phyloP scores from a whole-genome alignment of 1,140 invertebrate genomes.

The Orius insidiosus region DNA sequence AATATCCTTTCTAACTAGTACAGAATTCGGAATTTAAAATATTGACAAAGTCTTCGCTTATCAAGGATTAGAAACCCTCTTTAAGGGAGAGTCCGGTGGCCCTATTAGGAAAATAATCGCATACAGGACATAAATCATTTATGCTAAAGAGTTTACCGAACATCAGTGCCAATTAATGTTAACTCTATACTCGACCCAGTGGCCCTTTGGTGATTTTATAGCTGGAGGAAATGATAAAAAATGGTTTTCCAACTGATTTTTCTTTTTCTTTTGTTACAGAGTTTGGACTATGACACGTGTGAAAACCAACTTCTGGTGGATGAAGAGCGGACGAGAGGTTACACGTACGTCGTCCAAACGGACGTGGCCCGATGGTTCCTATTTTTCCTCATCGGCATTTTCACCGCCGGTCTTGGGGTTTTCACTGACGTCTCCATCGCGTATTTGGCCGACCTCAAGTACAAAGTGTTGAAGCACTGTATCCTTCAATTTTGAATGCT shows the following conservation, averaged over 20 bases:
- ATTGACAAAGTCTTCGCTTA: too few species aligned
- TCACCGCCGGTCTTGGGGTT: conserved; percentile 79
- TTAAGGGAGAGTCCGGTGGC: too few species aligned
- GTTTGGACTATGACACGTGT: conserved; percentile 78
- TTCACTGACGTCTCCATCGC: conserved; percentile 80
- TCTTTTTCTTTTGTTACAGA: conserved; percentile 37
- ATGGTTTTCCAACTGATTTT: neutral
- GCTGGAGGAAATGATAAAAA: too few species aligned
- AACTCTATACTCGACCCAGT: too few species aligned
- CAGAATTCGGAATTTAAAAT: too few species aligned
- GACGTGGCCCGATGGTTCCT: conserved; percentile 79
- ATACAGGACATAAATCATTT: too few species aligned
- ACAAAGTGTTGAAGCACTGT: conserved; percentile 54
- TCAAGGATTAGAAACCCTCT: too few species aligned
- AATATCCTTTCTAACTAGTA: neutral
- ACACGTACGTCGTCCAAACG: conserved; percentile 54
- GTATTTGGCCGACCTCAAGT: conserved; percentile 67
- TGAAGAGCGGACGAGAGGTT: conserved; percentile 56
- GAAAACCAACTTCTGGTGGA: conserved; percentile 67
- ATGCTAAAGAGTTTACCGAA: too few species aligned
- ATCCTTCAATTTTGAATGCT: conserved; percentile 43
- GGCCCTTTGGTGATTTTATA: too few species aligned
- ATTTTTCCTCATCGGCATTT: conserved; percentile 80
- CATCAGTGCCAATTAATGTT: too few species aligned
- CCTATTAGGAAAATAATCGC: too few species aligned